Evolutionary conservation across 2,888 invertebrate genomes (phyloP), one percentile per base, ranked within the genome.

Genomic region (Drosophila paramelanica): DNA sequence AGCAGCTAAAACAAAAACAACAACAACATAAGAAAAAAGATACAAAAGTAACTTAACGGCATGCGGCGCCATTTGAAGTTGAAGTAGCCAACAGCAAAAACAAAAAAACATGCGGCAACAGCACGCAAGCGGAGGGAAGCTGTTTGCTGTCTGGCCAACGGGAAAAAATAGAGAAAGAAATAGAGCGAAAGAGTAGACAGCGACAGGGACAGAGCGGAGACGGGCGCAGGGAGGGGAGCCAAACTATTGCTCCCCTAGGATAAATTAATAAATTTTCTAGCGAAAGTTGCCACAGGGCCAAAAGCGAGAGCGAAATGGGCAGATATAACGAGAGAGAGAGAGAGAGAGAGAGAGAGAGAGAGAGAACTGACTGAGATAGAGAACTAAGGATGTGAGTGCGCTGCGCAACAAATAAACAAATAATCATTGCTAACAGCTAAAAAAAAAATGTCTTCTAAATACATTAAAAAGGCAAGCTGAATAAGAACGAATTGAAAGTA

Each of bases 171-270:
- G n/a, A 42, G 45, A 41, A 25, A 36, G 10, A 23, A 42, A 20
- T 1, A 13, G 11, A 5, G 10, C 8, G 13, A 17, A 38, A 17
- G 36, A n/a, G 46, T 10, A 11, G 39, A 17, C 20, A 47, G 56
- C 17, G 38, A 23, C 39, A 39, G 42, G 14, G 14, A 42, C 5
- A 39, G 20, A 38, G 39, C 27, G 23, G 47, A 14, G 11, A 2
- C 38, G 53, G 49, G 23, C 50, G 42, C 5, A 20, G 14, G n/a
- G 5, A 33, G 10, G 25, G 46, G 64, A 67, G 81, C 70, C 70
- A 67, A 84, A 84, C 89, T 85, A 85, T 85, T 81, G 81, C 88
- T 85, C 89, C 85, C 85, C 64, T 60, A 89, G 85, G 85, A 85
- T 89, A 81, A 85, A 85, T 85, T 85, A 85, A 85, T 89, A 85